A percentile compares a stretch with the other conserved stretches of the same genome.
Conservation (phyloP, 2,113 vertebrate species). For the Cranoglanis bouderius region DNA sequence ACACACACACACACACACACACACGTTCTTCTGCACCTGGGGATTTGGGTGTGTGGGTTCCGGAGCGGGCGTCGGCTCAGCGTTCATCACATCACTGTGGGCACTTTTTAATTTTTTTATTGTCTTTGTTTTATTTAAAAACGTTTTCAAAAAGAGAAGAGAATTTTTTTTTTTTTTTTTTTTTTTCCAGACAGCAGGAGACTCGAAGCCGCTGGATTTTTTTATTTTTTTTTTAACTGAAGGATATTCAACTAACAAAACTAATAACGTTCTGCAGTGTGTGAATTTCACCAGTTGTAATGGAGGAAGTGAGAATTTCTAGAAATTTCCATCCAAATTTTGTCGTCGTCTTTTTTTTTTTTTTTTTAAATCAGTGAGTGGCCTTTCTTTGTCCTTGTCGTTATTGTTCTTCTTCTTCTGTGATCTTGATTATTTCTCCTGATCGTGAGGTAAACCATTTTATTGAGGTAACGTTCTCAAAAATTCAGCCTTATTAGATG, state of each 20-base stretch:
- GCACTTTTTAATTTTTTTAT: slow-evolving; percentile 21
- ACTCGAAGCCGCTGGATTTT: background rate
- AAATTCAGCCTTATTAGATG: background rate
- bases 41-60: background rate
- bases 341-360: background rate
- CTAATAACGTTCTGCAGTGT: background rate
- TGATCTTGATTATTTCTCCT: background rate
- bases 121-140: slow-evolving; percentile 1
- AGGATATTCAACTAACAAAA: slow-evolving; percentile 17
- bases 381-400: background rate
- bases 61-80: background rate
- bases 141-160: background rate
- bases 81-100: background rate
- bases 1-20: slow-evolving; percentile 30
- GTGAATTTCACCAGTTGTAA: background rate
- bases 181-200: background rate
- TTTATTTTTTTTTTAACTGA: background rate
- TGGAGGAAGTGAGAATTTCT: no score
- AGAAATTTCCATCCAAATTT: background rate
- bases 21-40: slow-evolving; percentile 12
- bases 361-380: background rate
- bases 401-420: background rate
- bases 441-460: background rate
- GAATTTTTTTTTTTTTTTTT: background rate
- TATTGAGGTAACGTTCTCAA: background rate